Evolutionary conservation across 2,888 invertebrate species (phyloP).

Genomic region (Erebia epiphron): DNA sequence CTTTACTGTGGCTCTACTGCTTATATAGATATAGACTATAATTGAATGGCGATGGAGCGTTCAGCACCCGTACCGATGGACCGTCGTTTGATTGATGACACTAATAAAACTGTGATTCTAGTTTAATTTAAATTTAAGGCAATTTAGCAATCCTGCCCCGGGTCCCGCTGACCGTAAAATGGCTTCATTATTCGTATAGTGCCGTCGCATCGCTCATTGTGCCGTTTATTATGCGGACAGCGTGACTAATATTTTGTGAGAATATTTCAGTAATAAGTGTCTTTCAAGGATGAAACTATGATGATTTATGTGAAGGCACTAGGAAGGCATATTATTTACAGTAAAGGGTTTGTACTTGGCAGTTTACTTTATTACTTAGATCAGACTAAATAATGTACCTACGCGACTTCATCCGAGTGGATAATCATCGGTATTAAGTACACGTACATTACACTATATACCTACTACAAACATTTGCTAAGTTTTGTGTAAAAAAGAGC

Average conservation of each 20-base stretch:
- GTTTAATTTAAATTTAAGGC: slow-evolving; percentile 83
- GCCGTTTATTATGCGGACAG: slow-evolving; percentile 47
- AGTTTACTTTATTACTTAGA: too few species aligned
- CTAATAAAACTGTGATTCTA: slow-evolving; percentile 82
- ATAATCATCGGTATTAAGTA: too few species aligned
- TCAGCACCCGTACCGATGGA: slow-evolving; percentile 59
- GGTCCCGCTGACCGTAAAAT: slow-evolving; percentile 76
- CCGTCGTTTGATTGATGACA: slow-evolving; percentile 80
- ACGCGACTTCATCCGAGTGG: too few species aligned
- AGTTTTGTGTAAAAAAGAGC: too few species aligned
- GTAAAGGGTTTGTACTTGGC: not conserved
- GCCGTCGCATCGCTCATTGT: slow-evolving; percentile 62
- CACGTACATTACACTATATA: too few species aligned
- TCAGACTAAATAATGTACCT: too few species aligned
- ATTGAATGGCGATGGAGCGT: slow-evolving; percentile 49
- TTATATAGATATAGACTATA: slow-evolving; percentile 57
- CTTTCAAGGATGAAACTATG: not conserved
- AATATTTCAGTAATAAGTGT: slow-evolving; percentile 15
- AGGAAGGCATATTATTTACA: not conserved
- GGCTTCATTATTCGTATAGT: slow-evolving; percentile 66
- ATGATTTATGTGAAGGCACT: slow-evolving; percentile 8
- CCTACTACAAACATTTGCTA: too few species aligned
- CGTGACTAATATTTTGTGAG: slow-evolving; percentile 38
- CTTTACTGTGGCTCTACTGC: slow-evolving; percentile 51
- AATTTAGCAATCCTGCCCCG: slow-evolving; percentile 72